These are phyloP conservation scores for Apamea crenata DNA, from an alignment of 2,888 invertebrate genomes.

Conservation along the genomic window DNA sequence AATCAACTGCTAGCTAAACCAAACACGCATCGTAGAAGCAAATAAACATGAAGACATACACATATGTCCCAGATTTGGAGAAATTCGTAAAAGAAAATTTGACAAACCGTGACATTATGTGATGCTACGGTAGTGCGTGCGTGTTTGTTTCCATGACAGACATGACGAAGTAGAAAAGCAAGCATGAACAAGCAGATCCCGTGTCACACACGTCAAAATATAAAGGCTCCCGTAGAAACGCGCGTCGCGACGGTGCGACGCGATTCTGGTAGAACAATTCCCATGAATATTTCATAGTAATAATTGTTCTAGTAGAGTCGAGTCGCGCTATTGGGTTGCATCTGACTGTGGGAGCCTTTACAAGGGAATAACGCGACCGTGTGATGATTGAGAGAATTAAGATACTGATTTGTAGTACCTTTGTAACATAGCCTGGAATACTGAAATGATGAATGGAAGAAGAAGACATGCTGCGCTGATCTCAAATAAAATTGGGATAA, in stretches of 20 bases:
- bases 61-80: conserved; percentile 26
- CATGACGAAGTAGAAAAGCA: conserved; percentile 1
- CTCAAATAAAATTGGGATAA: neutral
- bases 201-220: neutral
- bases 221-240: neutral
- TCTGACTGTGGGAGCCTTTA: neutral
- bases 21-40: neutral
- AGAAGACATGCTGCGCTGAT: neutral
- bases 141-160: neutral
- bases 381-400: neutral
- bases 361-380: neutral
- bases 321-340: too few species aligned
- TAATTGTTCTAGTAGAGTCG: neutral
- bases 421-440: neutral
- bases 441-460: neutral
- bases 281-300: neutral
- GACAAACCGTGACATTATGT: conserved; percentile 7
- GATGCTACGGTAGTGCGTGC: conserved; percentile 5
- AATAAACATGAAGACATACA: conserved; percentile 13
- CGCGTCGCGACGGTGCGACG: neutral
- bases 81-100: conserved; percentile 34
- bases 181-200: neutral
- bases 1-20: neutral
- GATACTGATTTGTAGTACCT: neutral
- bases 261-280: neutral